These are phyloP conservation scores for Enteromius thamalakanensis DNA, from an alignment of 2,797 vertebrate genomes.

Conservation along the genomic window DNA sequence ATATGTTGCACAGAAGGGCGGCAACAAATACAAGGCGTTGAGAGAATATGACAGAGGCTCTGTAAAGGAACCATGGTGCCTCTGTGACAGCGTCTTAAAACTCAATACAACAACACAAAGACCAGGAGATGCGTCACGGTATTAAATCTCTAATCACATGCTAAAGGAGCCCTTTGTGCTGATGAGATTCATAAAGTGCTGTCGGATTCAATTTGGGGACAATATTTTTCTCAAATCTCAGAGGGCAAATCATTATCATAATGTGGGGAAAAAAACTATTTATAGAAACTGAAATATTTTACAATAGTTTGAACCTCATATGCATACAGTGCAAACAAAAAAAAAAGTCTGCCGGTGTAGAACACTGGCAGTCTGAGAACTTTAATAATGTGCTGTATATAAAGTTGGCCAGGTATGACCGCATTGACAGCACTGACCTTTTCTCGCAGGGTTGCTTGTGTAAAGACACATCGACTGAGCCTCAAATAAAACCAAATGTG, in stretches of 20 bases:
- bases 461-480: not conserved
- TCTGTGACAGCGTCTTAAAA: not conserved
- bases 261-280: not conserved
- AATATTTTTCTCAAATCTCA: slow-evolving; percentile 12
- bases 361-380: not conserved
- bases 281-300: not conserved
- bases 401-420: not conserved
- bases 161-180: not conserved
- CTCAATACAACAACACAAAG: not conserved
- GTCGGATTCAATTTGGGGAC: not conserved
- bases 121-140: not conserved
- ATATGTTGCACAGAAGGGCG: slow-evolving; percentile 19
- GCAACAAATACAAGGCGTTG: not conserved
- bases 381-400: not conserved
- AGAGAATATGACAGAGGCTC: slow-evolving; percentile 1
- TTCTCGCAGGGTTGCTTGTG: not conserved
- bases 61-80: not conserved
- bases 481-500: not conserved
- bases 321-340: not conserved
- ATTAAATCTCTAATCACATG: slow-evolving; percentile 16
- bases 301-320: not conserved
- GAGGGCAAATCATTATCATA: not conserved
- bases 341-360: not conserved
- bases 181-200: slow-evolving; percentile 9
- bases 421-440: not conserved